Evolutionary conservation across 2,888 invertebrate genomes (phyloP).

Genomic region (Caprella mutica): DNA sequence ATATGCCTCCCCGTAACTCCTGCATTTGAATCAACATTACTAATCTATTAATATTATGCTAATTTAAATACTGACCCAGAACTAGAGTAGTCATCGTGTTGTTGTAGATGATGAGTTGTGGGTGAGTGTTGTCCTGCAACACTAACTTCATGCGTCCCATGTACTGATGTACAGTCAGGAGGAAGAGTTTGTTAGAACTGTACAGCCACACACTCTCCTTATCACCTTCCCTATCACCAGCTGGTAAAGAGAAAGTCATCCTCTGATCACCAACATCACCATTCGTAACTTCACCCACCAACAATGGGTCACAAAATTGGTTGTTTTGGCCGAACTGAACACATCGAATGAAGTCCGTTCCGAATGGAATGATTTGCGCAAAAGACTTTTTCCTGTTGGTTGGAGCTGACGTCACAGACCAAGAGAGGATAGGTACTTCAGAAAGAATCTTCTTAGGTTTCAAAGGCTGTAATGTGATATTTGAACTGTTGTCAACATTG

Average conservation of each 20-base stretch:
- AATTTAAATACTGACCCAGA: conserved; percentile 22
- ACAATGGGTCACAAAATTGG: conserved; percentile 17
- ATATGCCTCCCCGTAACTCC: no score
- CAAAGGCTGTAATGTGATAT: not conserved
- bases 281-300: conserved; percentile 4
- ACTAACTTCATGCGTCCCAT: conserved; percentile 60
- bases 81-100: conserved; percentile 35
- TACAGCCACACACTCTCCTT: not conserved
- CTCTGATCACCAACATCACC: conserved; percentile 16
- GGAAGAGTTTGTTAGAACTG: conserved; percentile 14
- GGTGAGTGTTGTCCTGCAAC: conserved; percentile 58
- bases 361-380: not conserved
- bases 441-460: not conserved
- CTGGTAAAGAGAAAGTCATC: conserved; percentile 27
- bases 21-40: no score
- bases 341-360: conserved; percentile 20
- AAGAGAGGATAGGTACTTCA: conserved; percentile 29
- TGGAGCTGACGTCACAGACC: conserved; percentile 23
- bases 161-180: conserved; percentile 24
- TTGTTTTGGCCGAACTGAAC: conserved; percentile 20
- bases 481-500: not conserved
- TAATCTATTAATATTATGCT: no score
- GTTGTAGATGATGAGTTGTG: conserved; percentile 65
- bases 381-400: conserved; percentile 3
- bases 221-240: not conserved